These are phyloP conservation scores for Oasisia sp. DNA, from an alignment of 2,888 invertebrate genomes.

Conservation along the genomic window DNA sequence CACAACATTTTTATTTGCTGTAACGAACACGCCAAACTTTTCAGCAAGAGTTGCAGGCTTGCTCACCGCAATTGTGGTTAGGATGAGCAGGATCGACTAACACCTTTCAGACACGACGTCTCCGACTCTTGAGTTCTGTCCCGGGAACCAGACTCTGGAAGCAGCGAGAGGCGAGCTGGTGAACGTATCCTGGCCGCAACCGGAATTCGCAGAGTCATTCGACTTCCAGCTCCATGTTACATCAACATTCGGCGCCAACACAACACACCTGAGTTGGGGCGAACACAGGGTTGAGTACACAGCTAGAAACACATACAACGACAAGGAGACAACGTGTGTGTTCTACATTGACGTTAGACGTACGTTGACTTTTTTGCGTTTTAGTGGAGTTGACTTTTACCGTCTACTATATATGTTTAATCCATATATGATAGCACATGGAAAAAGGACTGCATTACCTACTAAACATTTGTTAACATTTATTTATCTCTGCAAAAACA, in stretches of 20 bases:
- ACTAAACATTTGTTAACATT: too few species aligned
- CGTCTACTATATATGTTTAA: neutral
- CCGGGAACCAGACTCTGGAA: neutral
- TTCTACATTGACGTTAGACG: conserved; percentile 14
- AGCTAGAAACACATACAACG: neutral
- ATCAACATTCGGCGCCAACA: neutral
- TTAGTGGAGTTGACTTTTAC: neutral
- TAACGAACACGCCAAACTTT: too few species aligned
- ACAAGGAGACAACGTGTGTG: neutral
- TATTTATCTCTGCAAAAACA: neutral
- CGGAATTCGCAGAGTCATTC: neutral
- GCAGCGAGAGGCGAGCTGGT: neutral
- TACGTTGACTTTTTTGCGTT: neutral
- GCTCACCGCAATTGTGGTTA: neutral
- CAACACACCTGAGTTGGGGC: neutral
- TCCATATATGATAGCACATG: neutral
- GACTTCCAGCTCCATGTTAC: neutral
- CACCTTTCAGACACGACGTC: neutral
- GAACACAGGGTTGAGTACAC: neutral
- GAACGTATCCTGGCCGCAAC: neutral
- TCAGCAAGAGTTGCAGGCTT: too few species aligned
- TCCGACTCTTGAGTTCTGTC: neutral
- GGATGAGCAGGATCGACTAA: neutral
- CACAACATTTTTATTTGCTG: too few species aligned
- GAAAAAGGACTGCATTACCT: neutral